Evolutionary conservation across 2,888 invertebrate species (phyloP).

Genomic region (Pachycephus smyrnensis): DNA sequence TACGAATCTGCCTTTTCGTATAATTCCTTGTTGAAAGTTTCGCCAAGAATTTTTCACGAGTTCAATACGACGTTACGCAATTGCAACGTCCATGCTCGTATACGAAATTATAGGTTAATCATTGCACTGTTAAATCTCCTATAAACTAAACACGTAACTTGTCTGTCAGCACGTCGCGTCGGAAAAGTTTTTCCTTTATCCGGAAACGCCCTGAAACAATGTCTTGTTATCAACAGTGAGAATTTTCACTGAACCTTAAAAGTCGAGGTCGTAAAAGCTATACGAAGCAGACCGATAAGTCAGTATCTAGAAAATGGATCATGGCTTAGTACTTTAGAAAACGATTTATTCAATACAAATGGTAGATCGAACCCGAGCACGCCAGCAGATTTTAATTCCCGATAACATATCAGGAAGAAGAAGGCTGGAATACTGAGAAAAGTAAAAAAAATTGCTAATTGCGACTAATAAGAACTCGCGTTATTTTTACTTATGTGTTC

Average conservation of each 20-base stretch:
- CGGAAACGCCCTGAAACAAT: no score
- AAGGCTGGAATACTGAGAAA: neutral
- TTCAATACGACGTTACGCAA: no score
- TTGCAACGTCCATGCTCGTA: no score
- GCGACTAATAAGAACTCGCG: neutral
- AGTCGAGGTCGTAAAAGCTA: neutral
- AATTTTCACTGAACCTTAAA: neutral
- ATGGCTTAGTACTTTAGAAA: neutral
- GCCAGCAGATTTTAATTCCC: neutral
- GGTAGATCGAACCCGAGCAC: neutral
- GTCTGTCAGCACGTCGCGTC: no score
- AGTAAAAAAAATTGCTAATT: neutral
- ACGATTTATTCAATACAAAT: neutral
- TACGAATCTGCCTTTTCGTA: no score
- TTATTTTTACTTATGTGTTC: neutral
- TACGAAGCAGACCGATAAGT: neutral
- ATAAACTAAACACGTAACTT: no score
- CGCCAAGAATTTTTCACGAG: no score
- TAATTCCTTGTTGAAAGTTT: no score
- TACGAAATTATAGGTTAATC: no score
- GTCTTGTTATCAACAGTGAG: neutral
- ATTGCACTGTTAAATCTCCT: no score
- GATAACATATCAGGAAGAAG: neutral
- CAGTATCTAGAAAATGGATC: neutral
- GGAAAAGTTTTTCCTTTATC: no score